A percentile compares a stretch with the other conserved stretches of the same genome.
Conservation (phyloP, 2,888 invertebrate species). For the Graphium colonna region DNA sequence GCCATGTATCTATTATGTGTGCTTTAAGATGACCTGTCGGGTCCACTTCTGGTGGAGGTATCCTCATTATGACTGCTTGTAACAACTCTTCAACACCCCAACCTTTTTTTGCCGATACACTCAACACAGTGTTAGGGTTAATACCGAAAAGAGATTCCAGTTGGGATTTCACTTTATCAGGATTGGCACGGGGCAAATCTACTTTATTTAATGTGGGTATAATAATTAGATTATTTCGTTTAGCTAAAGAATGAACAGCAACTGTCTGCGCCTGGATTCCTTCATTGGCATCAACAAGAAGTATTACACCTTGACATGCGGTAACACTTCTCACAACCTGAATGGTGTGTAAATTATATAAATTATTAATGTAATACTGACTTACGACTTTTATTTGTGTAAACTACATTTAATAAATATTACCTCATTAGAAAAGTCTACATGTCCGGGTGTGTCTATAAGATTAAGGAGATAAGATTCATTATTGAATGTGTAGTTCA, state of each 20-base stretch:
- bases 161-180: conserved; percentile 89
- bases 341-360: conserved; percentile 19
- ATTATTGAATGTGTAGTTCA: conserved; percentile 86
- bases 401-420: conserved; percentile 3
- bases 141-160: conserved; percentile 91
- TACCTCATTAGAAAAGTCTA: conserved; percentile 98
- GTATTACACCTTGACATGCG: conserved; percentile 96
- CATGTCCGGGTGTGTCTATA: conserved; percentile 99
- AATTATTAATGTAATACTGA: neutral
- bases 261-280: conserved; percentile 98
- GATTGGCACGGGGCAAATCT: conserved; percentile 94
- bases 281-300: conserved; percentile 97
- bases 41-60: conserved; percentile 86
- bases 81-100: conserved; percentile 89
- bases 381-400: neutral
- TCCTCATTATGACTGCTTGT: conserved; percentile 86
- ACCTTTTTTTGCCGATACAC: conserved; percentile 96
- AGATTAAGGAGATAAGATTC: conserved; percentile 92
- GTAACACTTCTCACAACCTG: conserved; percentile 91
- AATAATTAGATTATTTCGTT: conserved; percentile 88
- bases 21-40: conserved; percentile 85
- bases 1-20: conserved; percentile 96
- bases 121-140: conserved; percentile 84
- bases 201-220: conserved; percentile 98
- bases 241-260: conserved; percentile 96